Evolutionary conservation across 2,888 invertebrate genomes (phyloP).

Genomic region (Polyommatus icarus): DNA sequence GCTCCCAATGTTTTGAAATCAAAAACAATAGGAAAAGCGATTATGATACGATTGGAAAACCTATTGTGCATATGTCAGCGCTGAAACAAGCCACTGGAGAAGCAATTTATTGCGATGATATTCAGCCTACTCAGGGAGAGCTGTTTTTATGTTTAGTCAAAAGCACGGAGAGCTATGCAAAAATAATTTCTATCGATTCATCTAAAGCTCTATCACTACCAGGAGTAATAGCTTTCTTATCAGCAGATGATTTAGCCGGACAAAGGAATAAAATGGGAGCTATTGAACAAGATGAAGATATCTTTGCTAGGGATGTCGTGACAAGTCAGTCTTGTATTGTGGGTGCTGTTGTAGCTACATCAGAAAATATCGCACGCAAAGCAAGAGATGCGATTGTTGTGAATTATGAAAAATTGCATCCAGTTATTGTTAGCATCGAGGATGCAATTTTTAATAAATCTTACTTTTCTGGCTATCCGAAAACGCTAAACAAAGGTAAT

Average conservation of each 20-base stretch:
- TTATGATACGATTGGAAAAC: slow-evolving; percentile 87
- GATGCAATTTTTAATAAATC: slow-evolving; percentile 89
- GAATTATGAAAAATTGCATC: slow-evolving; percentile 87
- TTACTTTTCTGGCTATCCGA: slow-evolving; percentile 81
- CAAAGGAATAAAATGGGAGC: slow-evolving; percentile 84
- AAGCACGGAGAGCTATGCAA: slow-evolving; percentile 90
- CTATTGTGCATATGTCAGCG: slow-evolving; percentile 89
- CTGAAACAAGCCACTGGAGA: slow-evolving; percentile 95
- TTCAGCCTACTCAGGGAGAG: slow-evolving; percentile 86
- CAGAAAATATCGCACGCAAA: slow-evolving; percentile 87
- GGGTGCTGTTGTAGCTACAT: slow-evolving; percentile 88
- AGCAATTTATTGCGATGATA: slow-evolving; percentile 94
- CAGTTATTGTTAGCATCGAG: slow-evolving; percentile 92
- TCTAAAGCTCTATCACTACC: slow-evolving; percentile 84
- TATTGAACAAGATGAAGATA: slow-evolving; percentile 89
- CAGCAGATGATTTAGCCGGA: slow-evolving; percentile 86
- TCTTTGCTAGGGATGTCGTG: slow-evolving; percentile 88
- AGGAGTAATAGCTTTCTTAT: slow-evolving; percentile 90
- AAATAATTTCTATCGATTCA: slow-evolving; percentile 87
- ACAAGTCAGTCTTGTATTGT: slow-evolving; percentile 89
- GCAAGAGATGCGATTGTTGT: slow-evolving; percentile 89
- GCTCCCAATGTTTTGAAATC: slow-evolving; percentile 85
- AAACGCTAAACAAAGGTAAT: slow-evolving; percentile 82
- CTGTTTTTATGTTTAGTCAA: slow-evolving; percentile 88
- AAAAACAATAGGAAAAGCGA: slow-evolving; percentile 67